Evolutionary conservation across 2,113 vertebrate species (phyloP), one percentile per base, ranked within the genome.

Genomic region (Prolemur simus): DNA sequence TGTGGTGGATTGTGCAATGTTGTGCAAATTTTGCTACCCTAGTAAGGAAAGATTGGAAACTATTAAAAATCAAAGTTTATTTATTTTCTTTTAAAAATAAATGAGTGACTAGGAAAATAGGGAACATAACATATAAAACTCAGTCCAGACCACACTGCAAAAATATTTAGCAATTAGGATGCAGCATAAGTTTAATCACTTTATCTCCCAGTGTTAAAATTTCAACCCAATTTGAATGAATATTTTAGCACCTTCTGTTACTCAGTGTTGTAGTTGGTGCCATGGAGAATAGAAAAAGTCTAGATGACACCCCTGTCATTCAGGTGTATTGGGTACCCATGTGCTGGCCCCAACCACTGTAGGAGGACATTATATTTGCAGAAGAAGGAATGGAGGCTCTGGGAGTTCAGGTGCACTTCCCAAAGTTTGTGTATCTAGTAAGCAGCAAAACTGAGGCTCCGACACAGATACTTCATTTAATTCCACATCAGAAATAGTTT

Each of bases 61-160:
- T 82, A 45, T 54, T 45, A 93, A 74, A 95, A 64, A 73, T 71
- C 6, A 15, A 93, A 87, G 23, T 93, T 77, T 49, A 66, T 34
- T 32, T 32, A 64, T 60, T 60, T 27, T 60, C 25, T 25, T 63
- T 63, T 12, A 63, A 25, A 63, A 63, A 64, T 34, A 87, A 76
- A 52, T 68, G 68, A 74, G 3, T 88, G 42, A 74, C 29, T 85
- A 89, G 71, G 42, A 2, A 63, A 81, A 85, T 2, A 68, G 23
- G 37, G 47, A 86, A 25, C 47, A 68, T 37, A 91, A 60, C 47
- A 84, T 42, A 74, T 13, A 84, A 82, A 58, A 5, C 25, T 69
- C 25, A 45, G 29, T 63, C 45, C 14, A 94, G 47, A 60, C 39
- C 23, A 45, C 11, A 84, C 2, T 58, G 27, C 12, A 89, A 80